phyloP scores from a whole-genome alignment of 2,113 vertebrate genomes.

The Todiramphus saurophagus region DNA sequence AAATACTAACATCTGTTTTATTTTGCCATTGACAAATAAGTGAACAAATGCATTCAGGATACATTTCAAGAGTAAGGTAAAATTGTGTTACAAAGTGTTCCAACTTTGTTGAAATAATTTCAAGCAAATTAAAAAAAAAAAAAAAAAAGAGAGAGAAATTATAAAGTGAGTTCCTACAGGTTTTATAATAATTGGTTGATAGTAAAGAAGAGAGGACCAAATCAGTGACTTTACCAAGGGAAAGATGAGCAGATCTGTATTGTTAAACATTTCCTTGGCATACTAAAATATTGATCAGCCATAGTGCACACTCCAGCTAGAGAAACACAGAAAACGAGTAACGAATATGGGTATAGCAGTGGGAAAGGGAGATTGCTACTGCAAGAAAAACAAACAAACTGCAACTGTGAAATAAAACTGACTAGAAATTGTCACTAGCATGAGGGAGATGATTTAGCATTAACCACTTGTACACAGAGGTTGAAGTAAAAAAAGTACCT shows the following conservation, averaged over 20 bases:
- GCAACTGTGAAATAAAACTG: not conserved
- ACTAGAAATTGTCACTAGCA: not conserved
- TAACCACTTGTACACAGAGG: not conserved
- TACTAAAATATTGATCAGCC: not conserved
- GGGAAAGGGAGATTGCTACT: not conserved
- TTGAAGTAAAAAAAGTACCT: not conserved
- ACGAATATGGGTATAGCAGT: not conserved
- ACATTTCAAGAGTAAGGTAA: not conserved
- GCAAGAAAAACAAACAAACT: not conserved
- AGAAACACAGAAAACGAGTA: not conserved
- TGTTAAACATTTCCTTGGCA: not conserved
- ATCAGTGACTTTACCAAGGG: not conserved
- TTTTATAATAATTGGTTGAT: not conserved
- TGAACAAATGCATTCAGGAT: not conserved
- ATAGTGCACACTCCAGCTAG: not conserved
- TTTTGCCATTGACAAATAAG: not conserved
- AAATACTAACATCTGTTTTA: conserved; percentile 16
- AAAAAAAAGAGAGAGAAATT: not conserved
- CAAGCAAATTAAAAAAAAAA: not conserved
- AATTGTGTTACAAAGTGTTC: not conserved
- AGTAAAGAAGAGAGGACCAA: not conserved
- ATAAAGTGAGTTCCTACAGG: not conserved
- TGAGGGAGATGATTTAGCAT: not conserved
- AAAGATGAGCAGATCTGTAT: not conserved
- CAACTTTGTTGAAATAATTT: not conserved